Evolutionary conservation across 2,888 invertebrate genomes (phyloP), one percentile per base, ranked within the genome.

Genomic region (Eumacrocentrus americanus): DNA sequence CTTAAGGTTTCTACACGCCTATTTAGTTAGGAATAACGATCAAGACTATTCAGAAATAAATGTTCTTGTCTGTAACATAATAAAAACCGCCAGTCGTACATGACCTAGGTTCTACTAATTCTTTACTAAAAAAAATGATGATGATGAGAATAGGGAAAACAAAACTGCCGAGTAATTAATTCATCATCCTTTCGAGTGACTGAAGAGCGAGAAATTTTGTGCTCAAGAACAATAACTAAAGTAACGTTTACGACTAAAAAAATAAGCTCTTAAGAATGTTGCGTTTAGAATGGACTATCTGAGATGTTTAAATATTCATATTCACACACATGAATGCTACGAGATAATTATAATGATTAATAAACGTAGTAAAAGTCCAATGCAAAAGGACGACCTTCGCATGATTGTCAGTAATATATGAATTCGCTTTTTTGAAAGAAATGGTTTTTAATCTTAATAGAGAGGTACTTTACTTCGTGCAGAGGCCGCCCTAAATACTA

Each of bases 151-250:
- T 7, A 48, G 9, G 29, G 18, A 48, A 34, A 23, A 52, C 12
- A 12, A 61, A 68, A 65, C 64, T 37, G 57, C 53, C 35, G 23
- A 51, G 65, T 62, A 46, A n/a, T 22, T 48, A 48, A 48, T 38
- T 25, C n/a, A 22, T 51, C 3, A 51, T 22, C 18, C 22, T 34
- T n/a, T 42, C 12, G 11, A n/a, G 37, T 22, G 23, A 52, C 25
- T 51, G 51, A 65, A 63, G 64, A 67, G 72, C 67, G 60, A 70
- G 52, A 62, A 58, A 71, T 72, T 72, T 72, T 71, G 71, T 71
- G 76, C 77, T 77, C 76, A 74, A 77, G 75, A 77, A 78, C 75
- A 76, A 76, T 77, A 76, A 76, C 69, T 77, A 77, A 76, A 68
- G 57, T 72, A 70, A 66, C 52, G 53, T 62, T 61, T 58, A 58